Conservation (phyloP, 2,113 vertebrate genomes). For the Myodes glareolus region DNA sequence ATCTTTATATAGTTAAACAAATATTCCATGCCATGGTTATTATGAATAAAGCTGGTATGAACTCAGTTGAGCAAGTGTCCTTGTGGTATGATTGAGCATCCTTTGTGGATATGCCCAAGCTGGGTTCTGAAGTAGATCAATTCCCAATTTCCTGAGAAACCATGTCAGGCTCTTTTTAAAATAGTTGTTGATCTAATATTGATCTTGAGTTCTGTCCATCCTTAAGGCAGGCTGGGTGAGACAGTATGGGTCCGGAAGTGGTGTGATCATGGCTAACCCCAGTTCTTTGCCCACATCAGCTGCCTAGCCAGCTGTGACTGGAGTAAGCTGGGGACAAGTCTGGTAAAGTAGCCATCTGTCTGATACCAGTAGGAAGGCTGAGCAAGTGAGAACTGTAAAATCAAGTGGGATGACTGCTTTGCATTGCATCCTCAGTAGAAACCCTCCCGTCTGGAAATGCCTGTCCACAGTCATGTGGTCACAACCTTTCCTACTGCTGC, state of each 20-base stretch:
- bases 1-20: neutral
- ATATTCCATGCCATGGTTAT: neutral
- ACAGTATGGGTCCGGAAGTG: neutral
- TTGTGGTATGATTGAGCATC: neutral
- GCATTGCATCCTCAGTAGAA: neutral
- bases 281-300: neutral
- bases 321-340: neutral
- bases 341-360: neutral
- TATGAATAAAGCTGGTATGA: neutral
- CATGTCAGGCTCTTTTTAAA: neutral
- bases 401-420: neutral
- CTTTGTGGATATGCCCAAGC: neutral
- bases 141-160: neutral
- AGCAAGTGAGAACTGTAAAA: neutral
- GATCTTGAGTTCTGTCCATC: neutral
- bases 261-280: neutral
- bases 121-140: neutral
- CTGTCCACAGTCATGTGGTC: neutral
- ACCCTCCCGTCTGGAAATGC: neutral
- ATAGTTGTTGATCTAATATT: neutral
- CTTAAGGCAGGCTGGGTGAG: fast-evolving
- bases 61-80: neutral
- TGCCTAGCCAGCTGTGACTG: neutral
- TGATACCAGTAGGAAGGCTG: neutral
- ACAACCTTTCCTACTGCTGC: neutral